Base-by-base conservation (phyloP, 2,888 invertebrate genomes). In the Drosophila imparisetae region DNA sequence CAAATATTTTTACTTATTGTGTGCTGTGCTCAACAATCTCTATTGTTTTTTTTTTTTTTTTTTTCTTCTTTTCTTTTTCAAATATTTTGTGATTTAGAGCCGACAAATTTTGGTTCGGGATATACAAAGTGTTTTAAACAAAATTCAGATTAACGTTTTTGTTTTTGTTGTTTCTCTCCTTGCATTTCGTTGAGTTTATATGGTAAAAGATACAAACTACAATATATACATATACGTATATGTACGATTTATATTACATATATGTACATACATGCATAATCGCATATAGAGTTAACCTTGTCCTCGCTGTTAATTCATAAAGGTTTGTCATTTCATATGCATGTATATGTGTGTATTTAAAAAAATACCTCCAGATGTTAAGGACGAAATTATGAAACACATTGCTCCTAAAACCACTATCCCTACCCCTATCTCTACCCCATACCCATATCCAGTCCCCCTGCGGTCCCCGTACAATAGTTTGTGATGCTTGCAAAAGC, bases 401-500 rank as follows among this genome's bases (percentile, higher is more conserved):
- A 69, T 80, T 71, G 49, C 71, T 55, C 54, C 58, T 62, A 45
- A 18, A 21, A 30, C 24, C 58, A 49, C 36, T 45, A 42, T 29
- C 40, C 40, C 57, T 40, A 55, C 21, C 61, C 50, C 49, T 27
- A 48, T 30, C 53, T 24, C 24, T 45, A 45, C 45, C 15, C 7
- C 45, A 45, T 45, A 45, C 24, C 72, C 21, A 42, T 42, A 30
- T 32, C n/a, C 27, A 21, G 38, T 63, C 53, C 29, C 30, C 69
- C 27, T 10, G 21, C 48, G 24, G 30, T 27, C 38, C 61, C 45
- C 66, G 76, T 78, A 66, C 80, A 80, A 68, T 81, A 81, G 81
- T 81, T 83, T 84, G 89, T 85, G 86, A 86, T 85, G 84, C 89
- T 82, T 79, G 59, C 60, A 74, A 85, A 82, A 88, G 83, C 76